Evolutionary conservation across 2,113 vertebrate species (phyloP), one percentile per base, ranked within the genome.

Genomic region (Felis chaus): DNA sequence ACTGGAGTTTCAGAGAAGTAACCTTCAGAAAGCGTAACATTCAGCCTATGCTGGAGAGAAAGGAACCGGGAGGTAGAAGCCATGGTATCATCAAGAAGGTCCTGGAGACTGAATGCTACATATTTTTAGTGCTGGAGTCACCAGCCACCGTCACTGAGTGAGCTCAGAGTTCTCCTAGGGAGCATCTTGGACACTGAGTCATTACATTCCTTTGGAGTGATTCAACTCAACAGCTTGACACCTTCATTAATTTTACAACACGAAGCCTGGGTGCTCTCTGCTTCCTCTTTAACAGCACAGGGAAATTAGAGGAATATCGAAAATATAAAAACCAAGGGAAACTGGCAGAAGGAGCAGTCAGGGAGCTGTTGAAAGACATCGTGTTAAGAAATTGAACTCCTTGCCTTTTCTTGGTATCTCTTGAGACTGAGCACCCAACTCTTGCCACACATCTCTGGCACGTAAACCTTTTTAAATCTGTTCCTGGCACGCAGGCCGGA

Each of bases 201-300:
- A 94, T 98, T 95, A 31, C 98, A 98, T 99, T 98, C 98, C 97
- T 98, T 89, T 57, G 92, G 96, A 82, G 94, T 98, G 98, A 98
- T 97, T 97, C 97, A 98, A 53, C 98, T 97, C 98, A 97, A 50
- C 97, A 95, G 95, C 98, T 97, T 97, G 98, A 98, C 97, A 98
- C 97, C 98, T 98, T 97, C 96, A 73, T 98, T 97, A 94, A 97
- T 98, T 98, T 97, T 91, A 94, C 94, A 96, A 71, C 93, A 39
- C 0, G 76, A 96, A 98, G 95, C 91, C 94, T 76, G 86, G 61
- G 91, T 96, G 94, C 91, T 98, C 89, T 98, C 94, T 92, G 95
- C 96, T 97, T 92, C 97, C 95, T 98, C 89, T 91, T 65, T 23
- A 53, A n/a, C 74, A 87, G 91, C 83, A 73, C 82, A 61, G 94